Evolutionary conservation across 92 coral and sea anemone genomes (phyloP), one percentile per base, ranked within the genome.

Genomic region (Phymanthus crucifer): DNA sequence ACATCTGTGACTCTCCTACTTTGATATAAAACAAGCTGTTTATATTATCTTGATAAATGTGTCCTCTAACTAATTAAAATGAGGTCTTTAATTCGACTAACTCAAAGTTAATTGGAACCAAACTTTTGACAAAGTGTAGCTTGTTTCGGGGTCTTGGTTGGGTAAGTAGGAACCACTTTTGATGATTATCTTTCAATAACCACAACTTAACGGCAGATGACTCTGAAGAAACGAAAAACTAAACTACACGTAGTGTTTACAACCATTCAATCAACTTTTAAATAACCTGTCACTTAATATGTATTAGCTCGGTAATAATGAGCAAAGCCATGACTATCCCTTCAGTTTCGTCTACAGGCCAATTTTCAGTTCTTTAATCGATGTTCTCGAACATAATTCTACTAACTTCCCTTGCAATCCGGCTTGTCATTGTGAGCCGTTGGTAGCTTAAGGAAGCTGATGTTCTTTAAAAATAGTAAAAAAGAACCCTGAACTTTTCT

Each of bases 221-320:
- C 2, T 24, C 34, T 61, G 17, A 1, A 61, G 9, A 12, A 27
- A 24, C 17, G 34, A 27, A 29, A 24, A 24, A 34, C 64, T 18
- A 54, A 61, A 27, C 26, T 29, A 61, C 19, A n/a, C 34, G 3
- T 27, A 4, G 66, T 61, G 36, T 61, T 61, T 61, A 61, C 18
- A 61, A 61, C 26, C 34, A 29, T 61, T 61, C 17, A 61, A 61
- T 61, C 34, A 61, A 7, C 68, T 27, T 61, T n/a, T n/a, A n/a
- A 61, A 61, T 61, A 27, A 5, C 68, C 23, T 61, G 29, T 61
- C 68, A 61, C 18, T 61, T 61, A 61, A 26, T 29, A 27, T 24
- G 26, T 61, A 61, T 61, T 61, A 61, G 68, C 68, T 61, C 48
- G 48, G 48, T n/a, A n/a, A n/a, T n/a, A n/a, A n/a, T n/a, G n/a